phyloP scores from a whole-genome alignment of 1,140 invertebrate genomes.

The Drosophila busckii region DNA sequence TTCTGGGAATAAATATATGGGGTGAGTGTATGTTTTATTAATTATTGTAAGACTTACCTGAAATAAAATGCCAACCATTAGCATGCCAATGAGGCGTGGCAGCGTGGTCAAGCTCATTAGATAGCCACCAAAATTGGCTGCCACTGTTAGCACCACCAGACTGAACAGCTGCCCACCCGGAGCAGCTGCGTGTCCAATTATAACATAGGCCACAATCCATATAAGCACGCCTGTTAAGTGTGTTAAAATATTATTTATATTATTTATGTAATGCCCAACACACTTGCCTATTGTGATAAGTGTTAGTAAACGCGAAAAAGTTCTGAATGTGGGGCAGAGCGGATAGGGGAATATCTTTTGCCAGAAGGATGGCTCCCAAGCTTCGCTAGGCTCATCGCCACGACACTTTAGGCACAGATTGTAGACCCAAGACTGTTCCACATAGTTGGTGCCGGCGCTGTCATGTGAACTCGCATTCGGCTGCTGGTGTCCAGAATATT shows the following conservation, averaged over 20 bases:
- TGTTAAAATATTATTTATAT: no score
- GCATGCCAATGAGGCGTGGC: constrained; percentile 92
- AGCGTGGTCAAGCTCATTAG: constrained; percentile 87
- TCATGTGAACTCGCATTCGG: constrained; percentile 22
- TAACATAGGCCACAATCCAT: constrained; percentile 86
- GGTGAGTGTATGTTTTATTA: not conserved
- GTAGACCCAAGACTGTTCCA: constrained; percentile 77
- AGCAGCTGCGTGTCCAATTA: constrained; percentile 87
- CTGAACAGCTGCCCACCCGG: constrained; percentile 89
- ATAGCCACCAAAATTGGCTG: constrained; percentile 90
- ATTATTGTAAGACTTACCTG: constrained; percentile 74
- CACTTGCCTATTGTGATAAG: constrained; percentile 83
- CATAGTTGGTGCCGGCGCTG: constrained; percentile 43
- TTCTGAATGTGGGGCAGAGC: constrained; percentile 88
- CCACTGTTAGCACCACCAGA: constrained; percentile 86
- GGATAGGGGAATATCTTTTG: constrained; percentile 88
- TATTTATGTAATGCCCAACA: no score
- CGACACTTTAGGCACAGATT: constrained; percentile 74
- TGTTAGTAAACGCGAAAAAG: constrained; percentile 86
- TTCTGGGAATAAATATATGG: constrained; percentile 79
- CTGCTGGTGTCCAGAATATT: constrained; percentile 54
- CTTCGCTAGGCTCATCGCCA: constrained; percentile 82
- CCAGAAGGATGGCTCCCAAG: constrained; percentile 89
- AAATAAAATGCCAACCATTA: constrained; percentile 88
- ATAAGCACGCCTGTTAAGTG: constrained; percentile 85